Conservation (phyloP, 2,888 invertebrate genomes). For the Brachypterus glaber region DNA sequence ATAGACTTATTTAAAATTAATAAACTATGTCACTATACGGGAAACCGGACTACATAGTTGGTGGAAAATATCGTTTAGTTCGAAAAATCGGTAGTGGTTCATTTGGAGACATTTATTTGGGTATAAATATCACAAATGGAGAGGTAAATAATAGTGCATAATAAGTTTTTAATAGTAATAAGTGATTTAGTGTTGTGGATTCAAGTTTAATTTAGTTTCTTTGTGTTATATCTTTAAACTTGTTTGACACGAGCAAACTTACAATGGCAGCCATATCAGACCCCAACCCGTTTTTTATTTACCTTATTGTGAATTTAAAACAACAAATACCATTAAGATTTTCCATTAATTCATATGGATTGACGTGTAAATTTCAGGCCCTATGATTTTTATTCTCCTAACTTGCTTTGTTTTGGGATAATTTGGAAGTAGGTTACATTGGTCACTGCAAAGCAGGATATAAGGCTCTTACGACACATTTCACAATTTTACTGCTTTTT, state of each 20-base stretch:
- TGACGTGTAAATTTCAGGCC: too few relatives aligned
- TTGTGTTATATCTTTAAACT: conserved; percentile 20
- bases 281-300: conserved; percentile 20
- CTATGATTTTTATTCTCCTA: too few relatives aligned
- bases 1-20: conserved; percentile 35
- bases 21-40: conserved; percentile 37
- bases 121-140: conserved; percentile 82
- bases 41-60: conserved; percentile 71
- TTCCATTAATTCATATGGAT: too few relatives aligned
- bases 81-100: conserved; percentile 98
- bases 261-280: conserved; percentile 30
- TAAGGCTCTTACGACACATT: conserved; percentile 29
- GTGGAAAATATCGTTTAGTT: conserved; percentile 88
- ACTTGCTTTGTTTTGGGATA: conserved; percentile 26
- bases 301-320: conserved; percentile 14
- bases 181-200: background rate
- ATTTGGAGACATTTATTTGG: conserved; percentile 98
- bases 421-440: conserved; percentile 37
- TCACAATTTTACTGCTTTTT: conserved; percentile 25
- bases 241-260: conserved; percentile 23
- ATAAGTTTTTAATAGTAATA: background rate
- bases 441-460: too few relatives aligned
- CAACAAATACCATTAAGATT: too few relatives aligned
- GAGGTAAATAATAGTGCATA: conserved; percentile 52
- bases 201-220: conserved; percentile 11